A percentile compares a stretch with the other conserved stretches of the same genome.
These are phyloP conservation scores for Punctoribates punctum DNA, from an alignment of 2,888 invertebrate genomes.

Conservation along the genomic window DNA sequence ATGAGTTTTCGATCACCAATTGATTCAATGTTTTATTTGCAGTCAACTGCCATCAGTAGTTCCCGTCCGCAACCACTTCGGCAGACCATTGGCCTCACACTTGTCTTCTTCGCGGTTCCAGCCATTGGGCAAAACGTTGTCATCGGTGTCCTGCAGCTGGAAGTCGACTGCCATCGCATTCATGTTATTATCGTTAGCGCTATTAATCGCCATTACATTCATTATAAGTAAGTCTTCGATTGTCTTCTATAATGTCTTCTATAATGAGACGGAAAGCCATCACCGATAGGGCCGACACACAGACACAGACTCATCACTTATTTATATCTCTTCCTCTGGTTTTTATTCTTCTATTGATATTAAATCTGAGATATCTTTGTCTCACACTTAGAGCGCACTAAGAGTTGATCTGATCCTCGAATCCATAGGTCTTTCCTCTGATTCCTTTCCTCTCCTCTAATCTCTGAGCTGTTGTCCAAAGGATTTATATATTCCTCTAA, in stretches of 20 bases:
- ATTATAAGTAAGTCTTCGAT: conserved; percentile 73
- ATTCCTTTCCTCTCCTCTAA: background rate
- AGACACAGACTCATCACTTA: background rate
- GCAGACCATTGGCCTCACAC: conserved; percentile 41
- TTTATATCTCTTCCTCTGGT: background rate
- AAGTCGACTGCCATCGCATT: conserved; percentile 90
- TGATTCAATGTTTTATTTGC: background rate
- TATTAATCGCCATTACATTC: conserved; percentile 89
- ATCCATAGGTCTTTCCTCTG: background rate
- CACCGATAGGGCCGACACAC: background rate
- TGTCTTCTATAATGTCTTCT: background rate
- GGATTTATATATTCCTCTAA: conserved; percentile 1
- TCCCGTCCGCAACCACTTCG: conserved; percentile 39
- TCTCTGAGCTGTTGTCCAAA: conserved; percentile 12
- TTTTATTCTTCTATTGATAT: background rate
- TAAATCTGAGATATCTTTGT: conserved; percentile 1
- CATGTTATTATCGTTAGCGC: conserved; percentile 81
- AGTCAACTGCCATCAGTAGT: conserved; percentile 40
- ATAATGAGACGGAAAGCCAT: background rate
- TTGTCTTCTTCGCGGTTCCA: conserved; percentile 37
- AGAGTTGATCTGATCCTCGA: background rate
- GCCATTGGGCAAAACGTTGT: conserved; percentile 25
- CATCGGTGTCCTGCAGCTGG: conserved; percentile 70
- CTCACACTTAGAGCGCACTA: background rate
- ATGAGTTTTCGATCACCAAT: background rate